These are phyloP conservation scores for Oryctes rhinoceros DNA, from an alignment of 1,140 invertebrate genomes.

Conservation along the genomic window DNA sequence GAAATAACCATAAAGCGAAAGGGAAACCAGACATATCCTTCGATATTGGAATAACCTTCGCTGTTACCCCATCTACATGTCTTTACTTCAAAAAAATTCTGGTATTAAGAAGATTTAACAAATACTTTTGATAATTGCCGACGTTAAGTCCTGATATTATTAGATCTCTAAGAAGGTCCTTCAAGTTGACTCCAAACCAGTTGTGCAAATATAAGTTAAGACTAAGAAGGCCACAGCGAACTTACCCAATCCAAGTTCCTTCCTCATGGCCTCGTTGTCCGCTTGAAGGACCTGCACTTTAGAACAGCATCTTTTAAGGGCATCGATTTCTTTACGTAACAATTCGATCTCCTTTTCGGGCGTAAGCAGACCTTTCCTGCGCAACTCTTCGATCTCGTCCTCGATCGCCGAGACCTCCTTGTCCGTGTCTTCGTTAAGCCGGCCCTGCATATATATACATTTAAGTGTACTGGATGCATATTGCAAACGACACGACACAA, in stretches of 20 bases:
- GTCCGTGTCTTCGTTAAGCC: neutral
- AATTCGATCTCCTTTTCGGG: constrained; percentile 50
- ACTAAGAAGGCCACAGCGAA: neutral
- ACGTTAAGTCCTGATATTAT: no score
- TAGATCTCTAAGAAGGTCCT: no score
- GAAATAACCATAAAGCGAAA: no score
- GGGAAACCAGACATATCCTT: no score
- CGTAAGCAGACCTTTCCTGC: constrained; percentile 40
- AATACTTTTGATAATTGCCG: no score
- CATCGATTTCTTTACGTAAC: constrained; percentile 52
- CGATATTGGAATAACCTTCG: no score
- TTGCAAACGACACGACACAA: neutral
- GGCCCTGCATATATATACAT: neutral
- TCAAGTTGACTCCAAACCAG: no score
- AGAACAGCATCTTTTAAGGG: constrained; percentile 52
- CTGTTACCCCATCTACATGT: no score
- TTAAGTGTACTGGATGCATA: neutral
- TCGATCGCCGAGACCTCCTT: constrained; percentile 50
- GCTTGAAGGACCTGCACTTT: constrained; percentile 52
- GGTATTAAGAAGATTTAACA: no score
- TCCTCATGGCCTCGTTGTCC: constrained; percentile 50
- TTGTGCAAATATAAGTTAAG: no score
- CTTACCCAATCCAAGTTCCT: constrained; percentile 21
- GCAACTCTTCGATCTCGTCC: constrained; percentile 50
- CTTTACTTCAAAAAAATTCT: no score